A percentile compares a stretch with the other conserved stretches of the same genome.
Conservation (phyloP, 92 coral and sea anemone species). For the Porites evermanni region DNA sequence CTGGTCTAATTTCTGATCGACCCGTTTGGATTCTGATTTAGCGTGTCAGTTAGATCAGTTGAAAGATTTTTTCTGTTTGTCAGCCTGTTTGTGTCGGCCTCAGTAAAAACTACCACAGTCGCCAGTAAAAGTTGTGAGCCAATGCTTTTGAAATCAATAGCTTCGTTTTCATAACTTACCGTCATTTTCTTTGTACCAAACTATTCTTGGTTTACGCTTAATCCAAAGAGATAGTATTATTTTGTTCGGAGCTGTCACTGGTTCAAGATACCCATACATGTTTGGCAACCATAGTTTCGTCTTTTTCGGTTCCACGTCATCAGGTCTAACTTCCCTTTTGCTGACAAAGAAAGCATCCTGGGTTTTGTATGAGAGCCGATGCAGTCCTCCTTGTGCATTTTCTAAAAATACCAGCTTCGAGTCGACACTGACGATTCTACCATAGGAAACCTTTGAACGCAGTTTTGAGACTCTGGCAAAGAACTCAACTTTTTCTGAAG, state of each 20-base stretch:
- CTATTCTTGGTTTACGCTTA: neutral
- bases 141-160: too few species aligned
- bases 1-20: too few species aligned
- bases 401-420: conserved; percentile 9
- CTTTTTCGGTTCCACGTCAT: neutral
- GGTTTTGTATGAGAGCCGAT: neutral
- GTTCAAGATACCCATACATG: neutral
- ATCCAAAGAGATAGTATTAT: neutral
- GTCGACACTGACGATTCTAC: conserved; percentile 17
- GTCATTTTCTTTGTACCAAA: neutral
- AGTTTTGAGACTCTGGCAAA: neutral
- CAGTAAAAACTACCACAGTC: too few species aligned
- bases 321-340: neutral
- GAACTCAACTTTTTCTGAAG: conserved; percentile 9
- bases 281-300: neutral
- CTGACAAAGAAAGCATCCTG: neutral
- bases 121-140: too few species aligned
- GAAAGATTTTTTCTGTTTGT: too few species aligned
- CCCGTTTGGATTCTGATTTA: too few species aligned
- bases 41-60: too few species aligned
- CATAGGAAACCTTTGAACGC: neutral
- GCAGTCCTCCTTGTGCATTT: neutral
- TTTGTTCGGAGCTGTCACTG: neutral
- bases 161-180: neutral
- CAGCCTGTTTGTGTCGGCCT: too few species aligned